phyloP scores from a whole-genome alignment of 2,797 vertebrate species.

The Rhinogobio ventralis region DNA sequence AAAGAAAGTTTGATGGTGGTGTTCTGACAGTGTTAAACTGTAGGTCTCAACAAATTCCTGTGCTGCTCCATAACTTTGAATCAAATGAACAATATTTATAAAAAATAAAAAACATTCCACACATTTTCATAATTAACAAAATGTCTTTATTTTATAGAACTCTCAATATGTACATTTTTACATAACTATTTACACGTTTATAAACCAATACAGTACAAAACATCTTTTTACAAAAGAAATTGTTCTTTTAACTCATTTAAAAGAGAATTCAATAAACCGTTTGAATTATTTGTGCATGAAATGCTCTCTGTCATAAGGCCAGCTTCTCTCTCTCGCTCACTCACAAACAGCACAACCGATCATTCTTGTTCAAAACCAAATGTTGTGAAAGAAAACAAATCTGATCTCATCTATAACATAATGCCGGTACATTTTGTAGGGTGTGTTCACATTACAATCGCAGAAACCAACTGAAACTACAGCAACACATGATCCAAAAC shows the following conservation, averaged over 20 bases:
- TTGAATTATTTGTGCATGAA: constrained; percentile 3
- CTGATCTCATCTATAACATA: constrained; percentile 21
- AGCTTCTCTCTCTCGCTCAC: constrained; percentile 59
- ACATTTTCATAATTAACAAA: constrained; percentile 77
- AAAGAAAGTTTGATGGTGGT: constrained; percentile 52
- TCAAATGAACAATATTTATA: constrained; percentile 58
- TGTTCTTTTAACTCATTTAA: constrained; percentile 45
- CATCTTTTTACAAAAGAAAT: constrained; percentile 41
- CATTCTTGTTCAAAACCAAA: constrained; percentile 8
- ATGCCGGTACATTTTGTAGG: constrained; percentile 36
- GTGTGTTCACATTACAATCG: constrained; percentile 50
- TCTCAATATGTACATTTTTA: constrained; percentile 81
- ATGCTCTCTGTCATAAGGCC: constrained; percentile 45
- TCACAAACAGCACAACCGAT: constrained; percentile 43
- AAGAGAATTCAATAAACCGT: not conserved
- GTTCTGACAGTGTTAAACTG: constrained; percentile 21
- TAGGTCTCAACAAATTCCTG: constrained; percentile 31
- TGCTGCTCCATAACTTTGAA: not conserved
- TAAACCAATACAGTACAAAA: constrained; percentile 64
- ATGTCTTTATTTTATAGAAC: constrained; percentile 70
- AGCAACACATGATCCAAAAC: constrained; percentile 10
- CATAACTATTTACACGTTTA: constrained; percentile 72
- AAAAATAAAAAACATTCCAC: constrained; percentile 62
- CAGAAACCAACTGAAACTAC: constrained; percentile 46
- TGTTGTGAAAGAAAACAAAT: constrained; percentile 1